A percentile compares a stretch with the other conserved stretches of the same genome.
These are phyloP conservation scores for Apantesis nais DNA, from an alignment of 2,888 invertebrate species.

Conservation along the genomic window DNA sequence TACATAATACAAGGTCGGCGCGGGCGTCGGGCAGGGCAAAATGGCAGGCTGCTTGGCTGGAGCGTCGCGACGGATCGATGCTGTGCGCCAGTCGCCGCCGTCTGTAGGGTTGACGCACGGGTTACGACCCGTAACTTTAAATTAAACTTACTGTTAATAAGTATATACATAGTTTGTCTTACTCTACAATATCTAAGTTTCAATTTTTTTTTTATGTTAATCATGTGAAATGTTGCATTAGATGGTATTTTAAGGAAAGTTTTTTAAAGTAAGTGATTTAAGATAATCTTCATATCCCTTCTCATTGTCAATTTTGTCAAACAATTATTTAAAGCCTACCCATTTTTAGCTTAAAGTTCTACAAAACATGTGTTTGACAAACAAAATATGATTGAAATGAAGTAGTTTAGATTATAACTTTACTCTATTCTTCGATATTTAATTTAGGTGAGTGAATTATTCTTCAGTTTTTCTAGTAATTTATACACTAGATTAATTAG, in stretches of 20 bases:
- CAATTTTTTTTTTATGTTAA: background rate
- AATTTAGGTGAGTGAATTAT: too few species aligned
- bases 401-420: too few species aligned
- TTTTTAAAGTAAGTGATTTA: too few species aligned
- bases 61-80: constrained; percentile 68
- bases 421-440: too few species aligned
- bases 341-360: too few species aligned
- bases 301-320: too few species aligned
- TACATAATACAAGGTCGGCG: constrained; percentile 46
- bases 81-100: constrained; percentile 44
- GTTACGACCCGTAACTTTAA: constrained; percentile 33
- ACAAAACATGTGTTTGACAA: too few species aligned
- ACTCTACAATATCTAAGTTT: background rate
- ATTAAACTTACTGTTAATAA: constrained; percentile 16
- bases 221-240: background rate
- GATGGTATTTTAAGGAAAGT: background rate
- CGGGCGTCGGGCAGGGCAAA: constrained; percentile 39
- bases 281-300: too few species aligned
- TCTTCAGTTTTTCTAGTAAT: too few species aligned
- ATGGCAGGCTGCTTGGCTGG: constrained; percentile 17
- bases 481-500: too few species aligned
- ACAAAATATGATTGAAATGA: too few species aligned
- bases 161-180: background rate
- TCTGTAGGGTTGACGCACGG: constrained; percentile 38
- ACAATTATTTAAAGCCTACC: too few species aligned